These are phyloP conservation scores for Coluber constrictor DNA, from an alignment of 2,797 vertebrate genomes.

Conservation along the genomic window DNA sequence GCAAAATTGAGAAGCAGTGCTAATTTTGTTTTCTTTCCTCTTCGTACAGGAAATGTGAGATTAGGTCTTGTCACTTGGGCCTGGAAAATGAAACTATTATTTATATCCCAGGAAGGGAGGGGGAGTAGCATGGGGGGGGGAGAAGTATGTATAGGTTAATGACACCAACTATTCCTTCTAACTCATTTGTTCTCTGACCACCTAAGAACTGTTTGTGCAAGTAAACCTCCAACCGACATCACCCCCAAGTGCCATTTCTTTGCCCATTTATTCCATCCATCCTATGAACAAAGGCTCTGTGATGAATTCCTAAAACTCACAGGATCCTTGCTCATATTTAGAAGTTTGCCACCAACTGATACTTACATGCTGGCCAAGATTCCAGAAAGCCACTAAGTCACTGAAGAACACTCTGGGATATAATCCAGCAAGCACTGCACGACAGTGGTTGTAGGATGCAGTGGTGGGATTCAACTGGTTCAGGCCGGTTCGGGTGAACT, in stretches of 20 bases:
- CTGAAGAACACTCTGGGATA: background rate
- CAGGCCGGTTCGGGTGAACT: too few species aligned
- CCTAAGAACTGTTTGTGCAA: background rate
- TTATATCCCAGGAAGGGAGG: background rate
- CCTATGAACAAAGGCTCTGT: background rate
- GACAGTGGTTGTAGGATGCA: too few species aligned
- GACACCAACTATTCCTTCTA: background rate
- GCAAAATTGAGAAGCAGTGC: conserved; percentile 13
- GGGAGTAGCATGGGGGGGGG: background rate
- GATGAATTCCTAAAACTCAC: background rate
- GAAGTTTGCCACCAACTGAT: background rate
- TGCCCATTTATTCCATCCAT: background rate
- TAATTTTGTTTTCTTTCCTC: conserved; percentile 34
- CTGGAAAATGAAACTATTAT: conserved; percentile 8
- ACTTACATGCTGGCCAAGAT: background rate
- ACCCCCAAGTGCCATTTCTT: background rate
- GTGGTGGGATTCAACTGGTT: too few species aligned
- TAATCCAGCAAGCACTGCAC: background rate
- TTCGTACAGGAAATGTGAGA: conserved; percentile 27
- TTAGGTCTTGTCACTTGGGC: conserved; percentile 19
- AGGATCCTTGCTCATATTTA: background rate
- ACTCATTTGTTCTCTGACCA: background rate
- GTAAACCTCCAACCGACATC: background rate
- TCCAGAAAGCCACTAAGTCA: background rate
- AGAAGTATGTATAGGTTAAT: background rate